Percentiles rank a stretch among this genome's conserved stretches.
These are phyloP conservation scores for Passer domesticus DNA, from an alignment of 2,113 vertebrate species.

Conservation along the genomic window DNA sequence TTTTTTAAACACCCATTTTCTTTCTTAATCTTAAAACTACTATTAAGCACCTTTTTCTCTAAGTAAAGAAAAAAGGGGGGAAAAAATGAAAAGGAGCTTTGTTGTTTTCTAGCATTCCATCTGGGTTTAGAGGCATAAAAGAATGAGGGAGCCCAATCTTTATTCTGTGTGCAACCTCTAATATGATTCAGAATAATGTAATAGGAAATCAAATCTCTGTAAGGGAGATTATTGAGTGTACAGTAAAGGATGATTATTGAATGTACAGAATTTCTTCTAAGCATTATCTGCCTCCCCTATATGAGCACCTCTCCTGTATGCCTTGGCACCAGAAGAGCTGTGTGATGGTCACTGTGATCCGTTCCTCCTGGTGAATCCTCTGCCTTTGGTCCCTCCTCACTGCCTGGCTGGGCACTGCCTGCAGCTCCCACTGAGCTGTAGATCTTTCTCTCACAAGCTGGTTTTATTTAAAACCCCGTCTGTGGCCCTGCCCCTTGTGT, in stretches of 20 bases:
- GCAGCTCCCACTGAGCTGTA: not conserved
- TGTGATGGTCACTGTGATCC: not conserved
- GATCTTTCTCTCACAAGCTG: not conserved
- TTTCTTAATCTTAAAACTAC: slow-evolving; percentile 9
- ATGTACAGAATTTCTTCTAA: not conserved
- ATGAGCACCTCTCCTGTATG: not conserved
- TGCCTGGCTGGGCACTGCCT: not conserved
- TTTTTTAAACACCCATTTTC: slow-evolving; percentile 41
- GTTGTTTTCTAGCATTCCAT: not conserved
- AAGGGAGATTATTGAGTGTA: not conserved
- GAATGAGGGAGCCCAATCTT: not conserved
- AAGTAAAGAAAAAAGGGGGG: not conserved
- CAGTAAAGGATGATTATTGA: not conserved
- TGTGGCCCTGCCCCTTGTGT: not conserved
- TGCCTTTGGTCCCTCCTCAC: not conserved
- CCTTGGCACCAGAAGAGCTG: not conserved
- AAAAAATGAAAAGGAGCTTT: not conserved
- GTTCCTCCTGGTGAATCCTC: accelerated
- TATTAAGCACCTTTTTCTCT: slow-evolving; percentile 3
- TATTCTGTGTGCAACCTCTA: not conserved
- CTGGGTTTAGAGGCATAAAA: not conserved
- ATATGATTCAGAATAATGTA: not conserved
- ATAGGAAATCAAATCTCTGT: slow-evolving; percentile 7
- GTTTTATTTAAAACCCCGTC: slow-evolving; percentile 2
- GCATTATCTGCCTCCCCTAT: not conserved